Conservation (phyloP, 1,140 invertebrate species). For the Lordiphosa stackelbergi region DNA sequence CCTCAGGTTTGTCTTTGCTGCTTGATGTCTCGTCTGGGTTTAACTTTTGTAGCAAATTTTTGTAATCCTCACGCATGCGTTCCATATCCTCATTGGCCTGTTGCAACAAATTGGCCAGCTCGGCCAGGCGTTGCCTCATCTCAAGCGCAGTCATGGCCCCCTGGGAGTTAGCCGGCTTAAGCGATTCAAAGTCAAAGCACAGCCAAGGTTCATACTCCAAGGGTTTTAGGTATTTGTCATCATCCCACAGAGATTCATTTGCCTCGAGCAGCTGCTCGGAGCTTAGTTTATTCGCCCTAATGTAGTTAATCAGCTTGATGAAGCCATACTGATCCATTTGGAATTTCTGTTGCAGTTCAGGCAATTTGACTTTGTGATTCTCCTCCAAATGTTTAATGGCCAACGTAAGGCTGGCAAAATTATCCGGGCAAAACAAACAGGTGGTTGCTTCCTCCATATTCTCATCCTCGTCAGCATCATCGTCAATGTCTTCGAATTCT, state of each 20-base stretch:
- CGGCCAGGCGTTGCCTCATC: slow-evolving; percentile 31
- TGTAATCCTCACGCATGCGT: slow-evolving; percentile 82
- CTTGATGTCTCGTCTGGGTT: slow-evolving; percentile 21
- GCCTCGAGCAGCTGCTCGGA: slow-evolving; percentile 80
- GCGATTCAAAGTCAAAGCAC: slow-evolving; percentile 81
- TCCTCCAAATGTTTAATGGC: slow-evolving; percentile 80
- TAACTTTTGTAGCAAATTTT: slow-evolving; percentile 76
- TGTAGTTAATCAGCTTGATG: slow-evolving; percentile 92
- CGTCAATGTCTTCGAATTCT: slow-evolving; percentile 52
- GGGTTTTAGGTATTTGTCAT: slow-evolving; percentile 88
- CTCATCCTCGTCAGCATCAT: slow-evolving; percentile 48
- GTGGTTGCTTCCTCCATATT: slow-evolving; percentile 65
- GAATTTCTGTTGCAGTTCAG: slow-evolving; percentile 82
- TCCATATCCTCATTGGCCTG: slow-evolving; percentile 82
- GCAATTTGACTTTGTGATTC: slow-evolving; percentile 85
- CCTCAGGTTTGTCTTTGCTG: slow-evolving; percentile 34
- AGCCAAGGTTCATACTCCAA: slow-evolving; percentile 89
- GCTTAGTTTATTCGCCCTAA: slow-evolving; percentile 82
- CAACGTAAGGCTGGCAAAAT: slow-evolving; percentile 78
- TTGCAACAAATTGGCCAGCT: slow-evolving; percentile 76
- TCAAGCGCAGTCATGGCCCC: slow-evolving; percentile 11
- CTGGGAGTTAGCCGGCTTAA: slow-evolving; percentile 10
- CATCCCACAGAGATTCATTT: slow-evolving; percentile 81
- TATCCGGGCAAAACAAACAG: slow-evolving; percentile 80
- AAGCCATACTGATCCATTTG: slow-evolving; percentile 90